Percentiles rank a stretch among this genome's conserved stretches.
Evolutionary conservation across 2,888 invertebrate genomes (phyloP).

Genomic region (Plusia festucae): DNA sequence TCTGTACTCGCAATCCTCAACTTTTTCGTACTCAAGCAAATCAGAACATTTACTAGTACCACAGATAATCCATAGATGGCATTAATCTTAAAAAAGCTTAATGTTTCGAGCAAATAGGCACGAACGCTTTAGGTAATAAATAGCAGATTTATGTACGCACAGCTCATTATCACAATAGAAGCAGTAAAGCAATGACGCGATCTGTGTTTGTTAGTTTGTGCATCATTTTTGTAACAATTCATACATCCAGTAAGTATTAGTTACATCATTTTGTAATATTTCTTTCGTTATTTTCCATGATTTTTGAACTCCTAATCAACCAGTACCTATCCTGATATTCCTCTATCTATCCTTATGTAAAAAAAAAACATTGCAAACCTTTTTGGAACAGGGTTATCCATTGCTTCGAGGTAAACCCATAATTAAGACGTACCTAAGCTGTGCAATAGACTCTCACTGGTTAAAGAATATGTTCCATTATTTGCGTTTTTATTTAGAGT

Average conservation of each 20-base stretch:
- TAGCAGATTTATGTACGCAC: slow-evolving; percentile 13
- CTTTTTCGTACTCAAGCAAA: neutral
- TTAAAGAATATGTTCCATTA: too few species aligned
- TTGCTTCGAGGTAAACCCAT: slow-evolving; percentile 7
- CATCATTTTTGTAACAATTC: slow-evolving; percentile 34
- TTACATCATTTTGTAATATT: neutral
- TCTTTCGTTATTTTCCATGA: too few species aligned
- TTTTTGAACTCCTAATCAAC: too few species aligned
- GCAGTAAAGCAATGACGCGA: slow-evolving; percentile 52
- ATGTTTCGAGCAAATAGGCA: neutral
- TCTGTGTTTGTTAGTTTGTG: slow-evolving; percentile 36
- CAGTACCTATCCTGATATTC: too few species aligned
- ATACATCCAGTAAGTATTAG: slow-evolving; percentile 36
- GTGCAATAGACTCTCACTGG: neutral
- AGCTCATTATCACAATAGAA: slow-evolving; percentile 26
- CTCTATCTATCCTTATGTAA: too few species aligned
- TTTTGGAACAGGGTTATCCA: slow-evolving; percentile 15
- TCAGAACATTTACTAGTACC: neutral
- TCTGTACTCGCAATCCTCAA: neutral
- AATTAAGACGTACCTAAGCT: neutral
- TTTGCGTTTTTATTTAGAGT: too few species aligned
- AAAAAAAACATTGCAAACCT: too few species aligned
- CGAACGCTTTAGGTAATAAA: slow-evolving; percentile 30
- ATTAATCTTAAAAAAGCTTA: neutral
- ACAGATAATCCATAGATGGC: slow-evolving; percentile 12